Conservation (phyloP, 1,140 invertebrate genomes). For the Pachypsylla venusta region DNA sequence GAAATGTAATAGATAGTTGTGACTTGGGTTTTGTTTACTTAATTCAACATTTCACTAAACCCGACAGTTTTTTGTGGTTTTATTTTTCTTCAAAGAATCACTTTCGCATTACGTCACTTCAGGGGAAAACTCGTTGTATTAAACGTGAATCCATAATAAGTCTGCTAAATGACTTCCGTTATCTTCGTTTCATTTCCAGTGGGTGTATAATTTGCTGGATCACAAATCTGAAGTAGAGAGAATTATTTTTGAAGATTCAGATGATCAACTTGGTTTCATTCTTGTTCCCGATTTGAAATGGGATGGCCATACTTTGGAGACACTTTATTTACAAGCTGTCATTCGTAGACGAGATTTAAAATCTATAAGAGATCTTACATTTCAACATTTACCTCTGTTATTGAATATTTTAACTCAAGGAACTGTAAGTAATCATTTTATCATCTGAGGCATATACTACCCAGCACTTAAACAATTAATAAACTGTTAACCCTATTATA, state of each 20-base stretch:
- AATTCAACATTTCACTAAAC: no score
- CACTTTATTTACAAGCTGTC: constrained; percentile 72
- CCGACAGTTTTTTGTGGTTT: no score
- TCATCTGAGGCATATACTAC: background rate
- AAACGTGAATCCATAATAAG: no score
- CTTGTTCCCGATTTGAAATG: constrained; percentile 88
- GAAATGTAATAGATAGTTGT: no score
- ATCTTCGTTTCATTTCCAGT: constrained; percentile 45
- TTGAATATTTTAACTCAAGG: constrained; percentile 62
- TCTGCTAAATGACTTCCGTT: no score
- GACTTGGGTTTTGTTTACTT: no score
- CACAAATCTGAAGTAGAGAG: constrained; percentile 76
- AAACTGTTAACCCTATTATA: no score
- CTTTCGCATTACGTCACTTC: no score
- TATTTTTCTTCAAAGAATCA: no score
- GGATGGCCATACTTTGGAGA: constrained; percentile 60
- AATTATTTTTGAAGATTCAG: constrained; percentile 68
- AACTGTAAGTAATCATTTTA: constrained; percentile 36
- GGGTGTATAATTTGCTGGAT: constrained; percentile 91
- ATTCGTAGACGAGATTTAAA: constrained; percentile 52
- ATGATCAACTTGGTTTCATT: constrained; percentile 69
- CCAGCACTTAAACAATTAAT: no score
- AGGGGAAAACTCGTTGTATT: no score
- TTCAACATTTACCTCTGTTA: constrained; percentile 61
- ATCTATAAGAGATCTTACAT: constrained; percentile 68